Evolutionary conservation across 2,113 vertebrate genomes (phyloP).

Genomic region (Panthera uncia): DNA sequence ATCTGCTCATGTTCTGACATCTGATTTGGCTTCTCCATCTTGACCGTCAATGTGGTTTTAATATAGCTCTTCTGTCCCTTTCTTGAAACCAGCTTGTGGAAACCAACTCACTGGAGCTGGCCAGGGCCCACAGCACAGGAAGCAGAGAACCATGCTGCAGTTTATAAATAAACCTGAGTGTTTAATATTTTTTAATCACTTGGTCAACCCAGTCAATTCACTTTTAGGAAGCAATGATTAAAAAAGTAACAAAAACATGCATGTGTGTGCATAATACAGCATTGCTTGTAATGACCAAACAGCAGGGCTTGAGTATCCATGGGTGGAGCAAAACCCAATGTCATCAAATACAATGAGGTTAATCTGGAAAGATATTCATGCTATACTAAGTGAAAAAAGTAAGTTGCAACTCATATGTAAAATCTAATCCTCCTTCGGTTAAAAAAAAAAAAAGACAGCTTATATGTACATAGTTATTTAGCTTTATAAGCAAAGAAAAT

Average conservation of each 20-base stretch:
- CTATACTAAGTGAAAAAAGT: background rate
- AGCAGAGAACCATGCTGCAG: background rate
- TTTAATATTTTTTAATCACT: background rate
- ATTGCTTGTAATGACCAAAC: background rate
- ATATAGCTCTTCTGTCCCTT: background rate
- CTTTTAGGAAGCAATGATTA: background rate
- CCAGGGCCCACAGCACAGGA: background rate
- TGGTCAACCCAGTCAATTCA: background rate
- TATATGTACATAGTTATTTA: background rate
- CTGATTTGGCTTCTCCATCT: background rate
- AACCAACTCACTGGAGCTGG: background rate
- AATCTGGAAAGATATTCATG: background rate
- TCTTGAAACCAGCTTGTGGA: background rate
- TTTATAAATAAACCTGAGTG: background rate
- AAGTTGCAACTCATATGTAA: background rate
- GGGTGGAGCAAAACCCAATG: no score
- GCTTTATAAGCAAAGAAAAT: constrained; percentile 26
- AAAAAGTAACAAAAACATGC: background rate
- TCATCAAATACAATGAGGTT: background rate
- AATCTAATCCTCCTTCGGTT: background rate
- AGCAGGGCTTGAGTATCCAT: background rate
- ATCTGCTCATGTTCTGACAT: background rate
- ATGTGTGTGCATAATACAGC: background rate
- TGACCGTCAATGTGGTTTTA: background rate
- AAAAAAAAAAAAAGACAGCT: background rate